Conservation (phyloP, 2,113 vertebrate species). For the Pygoscelis adeliae region DNA sequence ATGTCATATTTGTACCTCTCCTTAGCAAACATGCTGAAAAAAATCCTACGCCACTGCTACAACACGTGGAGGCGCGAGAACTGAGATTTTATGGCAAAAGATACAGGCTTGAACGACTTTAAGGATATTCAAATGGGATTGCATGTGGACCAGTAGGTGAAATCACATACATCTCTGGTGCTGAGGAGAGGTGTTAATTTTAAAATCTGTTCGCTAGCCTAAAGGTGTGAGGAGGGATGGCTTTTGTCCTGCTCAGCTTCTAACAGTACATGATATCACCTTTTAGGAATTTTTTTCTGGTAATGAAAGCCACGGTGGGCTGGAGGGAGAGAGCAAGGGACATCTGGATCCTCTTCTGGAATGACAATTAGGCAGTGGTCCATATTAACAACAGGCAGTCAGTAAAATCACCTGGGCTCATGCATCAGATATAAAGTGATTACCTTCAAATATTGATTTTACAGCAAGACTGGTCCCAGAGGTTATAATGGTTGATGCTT, state of each 20-base stretch:
- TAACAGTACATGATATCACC: conserved; percentile 47
- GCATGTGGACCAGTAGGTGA: background rate
- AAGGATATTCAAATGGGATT: background rate
- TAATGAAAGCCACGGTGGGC: conserved; percentile 37
- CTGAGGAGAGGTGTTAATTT: conserved; percentile 40
- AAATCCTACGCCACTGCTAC: background rate
- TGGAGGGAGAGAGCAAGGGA: conserved; percentile 23
- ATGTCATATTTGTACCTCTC: background rate
- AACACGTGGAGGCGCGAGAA: background rate
- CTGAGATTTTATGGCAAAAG: background rate
- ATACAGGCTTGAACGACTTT: background rate
- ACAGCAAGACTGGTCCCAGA: conserved; percentile 27
- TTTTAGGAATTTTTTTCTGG: conserved; percentile 53
- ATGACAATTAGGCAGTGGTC: conserved; percentile 59
- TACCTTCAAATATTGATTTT: conserved; percentile 65
- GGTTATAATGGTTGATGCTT: conserved; percentile 33
- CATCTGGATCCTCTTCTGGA: conserved; percentile 69
- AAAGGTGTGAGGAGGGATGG: background rate
- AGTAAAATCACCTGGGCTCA: conserved; percentile 35
- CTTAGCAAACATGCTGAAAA: background rate
- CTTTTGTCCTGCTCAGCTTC: conserved; percentile 21
- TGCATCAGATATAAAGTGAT: conserved; percentile 54
- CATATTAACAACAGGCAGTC: conserved; percentile 54
- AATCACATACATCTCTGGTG: background rate
- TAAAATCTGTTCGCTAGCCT: conserved; percentile 25